A percentile compares a stretch with the other conserved stretches of the same genome.
phyloP scores from a whole-genome alignment of 2,888 invertebrate genomes.

The Chirona hameri region DNA sequence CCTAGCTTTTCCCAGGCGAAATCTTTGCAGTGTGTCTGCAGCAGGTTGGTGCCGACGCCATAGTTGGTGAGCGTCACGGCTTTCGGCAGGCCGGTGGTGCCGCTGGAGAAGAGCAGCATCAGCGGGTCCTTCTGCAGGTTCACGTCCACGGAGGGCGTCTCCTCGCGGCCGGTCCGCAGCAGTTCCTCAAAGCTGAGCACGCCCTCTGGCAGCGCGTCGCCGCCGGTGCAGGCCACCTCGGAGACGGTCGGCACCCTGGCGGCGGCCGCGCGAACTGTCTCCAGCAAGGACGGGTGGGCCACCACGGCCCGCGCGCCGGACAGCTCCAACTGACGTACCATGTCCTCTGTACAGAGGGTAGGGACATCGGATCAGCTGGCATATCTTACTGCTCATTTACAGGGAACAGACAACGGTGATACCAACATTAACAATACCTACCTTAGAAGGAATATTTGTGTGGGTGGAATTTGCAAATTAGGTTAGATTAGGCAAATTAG shows the following conservation, averaged over 20 bases:
- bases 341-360: too few species aligned
- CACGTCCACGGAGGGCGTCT: neutral
- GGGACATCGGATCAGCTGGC: too few species aligned
- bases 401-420: too few species aligned
- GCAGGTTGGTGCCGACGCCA: conserved; percentile 45
- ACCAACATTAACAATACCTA: too few species aligned
- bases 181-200: neutral
- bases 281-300: neutral
- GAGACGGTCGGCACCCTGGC: neutral
- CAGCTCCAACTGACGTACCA: too few species aligned
- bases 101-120: conserved; percentile 38
- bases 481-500: too few species aligned
- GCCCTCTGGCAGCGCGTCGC: neutral
- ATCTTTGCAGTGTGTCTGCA: conserved; percentile 36
- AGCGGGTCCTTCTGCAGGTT: conserved; percentile 34
- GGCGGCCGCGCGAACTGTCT: neutral
- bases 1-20: neutral
- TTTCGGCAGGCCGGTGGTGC: conserved; percentile 41
- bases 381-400: too few species aligned
- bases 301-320: neutral
- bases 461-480: too few species aligned
- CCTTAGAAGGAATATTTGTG: too few species aligned
- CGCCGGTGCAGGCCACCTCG: neutral
- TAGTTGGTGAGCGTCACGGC: conserved; percentile 48
- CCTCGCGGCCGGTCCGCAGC: neutral